Evolutionary conservation across 2,797 vertebrate species (phyloP), one percentile per base, ranked within the genome.

Genomic region (Acridotheres tristis): DNA sequence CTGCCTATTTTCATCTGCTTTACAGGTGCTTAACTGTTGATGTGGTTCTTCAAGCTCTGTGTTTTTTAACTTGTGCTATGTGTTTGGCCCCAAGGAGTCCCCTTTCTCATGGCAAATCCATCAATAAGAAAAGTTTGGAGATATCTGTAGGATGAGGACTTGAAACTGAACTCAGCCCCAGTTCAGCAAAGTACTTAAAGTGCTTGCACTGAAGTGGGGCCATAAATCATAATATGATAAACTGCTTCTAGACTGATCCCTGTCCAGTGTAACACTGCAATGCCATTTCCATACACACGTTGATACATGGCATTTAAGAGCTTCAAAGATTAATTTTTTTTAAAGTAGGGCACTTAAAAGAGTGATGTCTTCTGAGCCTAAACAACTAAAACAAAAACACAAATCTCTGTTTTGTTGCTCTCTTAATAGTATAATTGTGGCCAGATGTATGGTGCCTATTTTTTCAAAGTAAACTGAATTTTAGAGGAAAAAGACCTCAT

Each of bases 391-490:
- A 20, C 8, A 78, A 83, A 83, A 86, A 47, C 21, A 20, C 19
- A 76, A 81, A n/a, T 43, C 29, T 80, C 36, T 86, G 2, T 45
- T 86, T 93, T 73, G 58, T 75, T 92, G 30, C n/a, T 84, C 3
- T 68, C 59, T 53, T 71, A 92, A 63, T 34, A 72, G 57, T 13
- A 27, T 95, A 93, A 95, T 91, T 15, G 13, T 86, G 74, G 63
- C 85, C 93, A 95, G 92, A 96, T 91, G 91, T 32, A 94, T 16
- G 48, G 32, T 90, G 79, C 85, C 59, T 91, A 63, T 81, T 91
- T 86, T 61, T 78, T 90, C 73, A 86, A 91, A 96, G 34, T 84
- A 84, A 94, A 90, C 79, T 69, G 42, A 69, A 65, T 88, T 89
- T 86, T 79, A 91, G 82, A 79, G 79, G 10, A 11, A 51, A 82